Conservation (phyloP, 2,113 vertebrate species). For the Amphiprion percula region DNA sequence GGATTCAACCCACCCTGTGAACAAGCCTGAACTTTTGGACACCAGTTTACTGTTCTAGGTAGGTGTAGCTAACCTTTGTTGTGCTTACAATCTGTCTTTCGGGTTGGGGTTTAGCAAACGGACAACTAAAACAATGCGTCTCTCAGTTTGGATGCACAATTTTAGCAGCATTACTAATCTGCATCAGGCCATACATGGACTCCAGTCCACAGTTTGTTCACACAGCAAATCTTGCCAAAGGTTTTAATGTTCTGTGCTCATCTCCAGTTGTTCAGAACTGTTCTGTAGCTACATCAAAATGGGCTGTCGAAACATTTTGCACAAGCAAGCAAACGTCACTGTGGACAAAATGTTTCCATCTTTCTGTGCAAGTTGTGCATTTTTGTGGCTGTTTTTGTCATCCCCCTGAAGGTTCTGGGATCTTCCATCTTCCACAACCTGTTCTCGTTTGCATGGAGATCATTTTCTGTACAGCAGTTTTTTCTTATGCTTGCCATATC, state of each 20-base stretch:
- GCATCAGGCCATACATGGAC: slow-evolving; percentile 8
- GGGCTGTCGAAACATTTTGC: slow-evolving; percentile 63
- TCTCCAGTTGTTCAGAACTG: slow-evolving; percentile 28
- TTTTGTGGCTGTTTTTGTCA: slow-evolving; percentile 40
- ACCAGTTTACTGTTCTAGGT: too few species aligned
- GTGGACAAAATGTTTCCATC: slow-evolving; percentile 68
- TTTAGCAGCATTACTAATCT: background rate
- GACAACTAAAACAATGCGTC: background rate
- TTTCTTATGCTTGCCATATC: slow-evolving; percentile 59
- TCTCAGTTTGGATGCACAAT: slow-evolving; percentile 5
- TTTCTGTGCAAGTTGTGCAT: slow-evolving; percentile 38
- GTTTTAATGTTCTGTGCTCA: slow-evolving; percentile 43
- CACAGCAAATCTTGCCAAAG: slow-evolving; percentile 62
- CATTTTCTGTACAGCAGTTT: slow-evolving; percentile 54
- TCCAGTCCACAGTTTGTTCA: slow-evolving; percentile 12
- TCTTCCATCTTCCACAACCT: slow-evolving; percentile 35
- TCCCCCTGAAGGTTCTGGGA: slow-evolving; percentile 37
- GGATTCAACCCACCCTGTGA: too few species aligned
- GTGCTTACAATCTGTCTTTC: background rate
- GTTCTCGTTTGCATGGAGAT: slow-evolving; percentile 68
- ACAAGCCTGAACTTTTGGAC: too few species aligned
- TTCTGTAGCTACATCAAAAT: slow-evolving; percentile 26
- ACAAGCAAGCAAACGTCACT: slow-evolving; percentile 28
- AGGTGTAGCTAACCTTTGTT: too few species aligned
- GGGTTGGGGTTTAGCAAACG: background rate